A percentile compares a stretch with the other conserved stretches of the same genome.
phyloP scores from a whole-genome alignment of 1,140 invertebrate species.

The Helicoverpa armigera region DNA sequence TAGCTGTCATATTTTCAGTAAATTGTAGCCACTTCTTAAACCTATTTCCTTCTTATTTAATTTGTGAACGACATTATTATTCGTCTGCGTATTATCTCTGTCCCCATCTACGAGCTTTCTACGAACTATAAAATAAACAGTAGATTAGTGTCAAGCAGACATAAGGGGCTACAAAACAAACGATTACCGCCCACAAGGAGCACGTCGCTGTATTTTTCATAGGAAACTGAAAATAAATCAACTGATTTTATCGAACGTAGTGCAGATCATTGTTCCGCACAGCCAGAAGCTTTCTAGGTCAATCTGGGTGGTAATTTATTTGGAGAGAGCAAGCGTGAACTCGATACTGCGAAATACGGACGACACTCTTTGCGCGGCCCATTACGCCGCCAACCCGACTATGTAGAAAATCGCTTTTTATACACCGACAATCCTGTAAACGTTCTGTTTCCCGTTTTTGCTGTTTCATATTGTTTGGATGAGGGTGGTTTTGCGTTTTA shows the following conservation, averaged over 20 bases:
- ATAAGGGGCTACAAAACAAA: conserved; percentile 24
- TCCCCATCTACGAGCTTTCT: conserved; percentile 15
- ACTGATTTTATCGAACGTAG: conserved; percentile 48
- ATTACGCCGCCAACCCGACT: conserved; percentile 53
- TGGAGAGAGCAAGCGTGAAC: conserved; percentile 69
- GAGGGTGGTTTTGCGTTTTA: conserved; percentile 47
- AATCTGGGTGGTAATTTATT: conserved; percentile 76
- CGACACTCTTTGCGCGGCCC: conserved; percentile 53
- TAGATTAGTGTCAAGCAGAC: conserved; percentile 22
- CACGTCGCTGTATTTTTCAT: conserved; percentile 40
- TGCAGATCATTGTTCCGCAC: conserved; percentile 64
- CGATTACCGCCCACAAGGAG: conserved; percentile 36
- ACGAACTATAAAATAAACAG: conserved; percentile 22
- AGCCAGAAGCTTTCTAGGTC: conserved; percentile 71
- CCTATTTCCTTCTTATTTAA: conserved; percentile 20
- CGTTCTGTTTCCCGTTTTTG: conserved; percentile 54
- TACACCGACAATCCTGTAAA: conserved; percentile 55
- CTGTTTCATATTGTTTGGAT: conserved; percentile 53
- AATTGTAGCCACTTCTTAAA: conserved; percentile 12
- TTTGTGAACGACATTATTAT: conserved; percentile 10
- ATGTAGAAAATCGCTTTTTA: conserved; percentile 57
- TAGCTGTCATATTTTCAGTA: conserved; percentile 3
- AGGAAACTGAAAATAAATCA: conserved; percentile 46
- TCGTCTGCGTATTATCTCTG: conserved; percentile 6
- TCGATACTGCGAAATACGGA: conserved; percentile 68